Evolutionary conservation across 2,888 invertebrate genomes (phyloP), one percentile per base, ranked within the genome.

Genomic region (Leptinotarsa tumamoca): DNA sequence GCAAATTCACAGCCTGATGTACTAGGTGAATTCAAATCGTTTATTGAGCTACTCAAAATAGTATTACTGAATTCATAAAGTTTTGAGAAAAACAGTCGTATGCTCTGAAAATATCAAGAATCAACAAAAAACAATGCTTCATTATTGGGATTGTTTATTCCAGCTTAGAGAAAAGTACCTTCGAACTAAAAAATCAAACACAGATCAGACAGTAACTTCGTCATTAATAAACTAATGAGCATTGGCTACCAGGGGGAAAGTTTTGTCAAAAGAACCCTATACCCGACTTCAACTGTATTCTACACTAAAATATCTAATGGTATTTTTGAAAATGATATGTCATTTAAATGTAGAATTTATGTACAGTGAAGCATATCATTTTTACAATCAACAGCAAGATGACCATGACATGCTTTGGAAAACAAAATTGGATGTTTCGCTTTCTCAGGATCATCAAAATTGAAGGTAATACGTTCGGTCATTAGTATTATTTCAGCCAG

Each of bases 291-390:
- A 43, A 33, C 63, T 63, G 63, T 27, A 17, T 63, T 63, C 13
- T 33, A 63, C n/a, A 43, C 63, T 63, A 33, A 17, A 7, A 17
- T n/a, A 63, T 63, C 63, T 63, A 63, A 43, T 63, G 33, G 33
- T 17, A 63, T 13, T 43, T 43, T 63, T 43, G 33, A n/a, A 63
- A 63, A 63, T 63, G 63, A 63, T 63, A 63, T 63, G 63, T 63
- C 7, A 43, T 63, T 63, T 63, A 33, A n/a, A 63, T 63, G 33
- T 63, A n/a, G 27, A 63, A 23, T 58, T 4, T 63, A 63, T 63
- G 43, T 63, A 63, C 63, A 63, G 43, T 63, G 43, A 63, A 63
- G 27, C 63, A 63, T 63, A 63, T n/a, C 4, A 33, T 33, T 33
- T 43, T n/a, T 13, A 5, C 33, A 63, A 4, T 33, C 33, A 63